Percentiles rank a stretch among this genome's conserved stretches.
Evolutionary conservation across 2,797 vertebrate species (phyloP).

Genomic region (Mustela erminea): DNA sequence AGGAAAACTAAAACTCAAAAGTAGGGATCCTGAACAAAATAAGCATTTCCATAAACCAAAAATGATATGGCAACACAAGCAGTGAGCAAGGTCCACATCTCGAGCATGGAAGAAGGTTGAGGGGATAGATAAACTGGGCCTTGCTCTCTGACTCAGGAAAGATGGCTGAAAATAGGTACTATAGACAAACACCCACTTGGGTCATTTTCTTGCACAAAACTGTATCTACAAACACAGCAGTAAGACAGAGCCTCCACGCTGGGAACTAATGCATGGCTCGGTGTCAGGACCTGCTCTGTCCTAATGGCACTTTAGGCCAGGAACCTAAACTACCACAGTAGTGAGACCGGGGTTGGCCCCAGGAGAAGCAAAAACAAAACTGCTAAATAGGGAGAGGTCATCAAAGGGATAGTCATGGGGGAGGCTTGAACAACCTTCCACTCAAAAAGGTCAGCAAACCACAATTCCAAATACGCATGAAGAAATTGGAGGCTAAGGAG

Average conservation of each 20-base stretch:
- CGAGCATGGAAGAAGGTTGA: neutral
- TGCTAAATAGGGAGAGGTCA: too few species aligned
- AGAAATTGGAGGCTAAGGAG: neutral
- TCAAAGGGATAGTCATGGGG: neutral
- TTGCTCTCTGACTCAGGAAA: neutral
- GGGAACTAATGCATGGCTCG: neutral
- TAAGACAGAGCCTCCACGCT: neutral
- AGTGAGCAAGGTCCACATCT: neutral
- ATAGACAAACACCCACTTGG: neutral
- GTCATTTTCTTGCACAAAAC: neutral
- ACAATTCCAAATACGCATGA: neutral
- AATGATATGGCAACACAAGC: neutral
- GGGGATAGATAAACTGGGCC: neutral
- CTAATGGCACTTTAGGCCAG: neutral
- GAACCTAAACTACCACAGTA: neutral
- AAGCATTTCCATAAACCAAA: neutral
- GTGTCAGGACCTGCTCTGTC: neutral
- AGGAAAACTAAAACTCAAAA: neutral
- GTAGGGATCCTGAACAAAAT: neutral
- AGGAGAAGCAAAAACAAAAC: neutral
- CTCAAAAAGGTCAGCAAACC: neutral
- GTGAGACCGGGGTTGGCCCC: too few species aligned
- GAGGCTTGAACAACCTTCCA: neutral
- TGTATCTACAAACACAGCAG: neutral
- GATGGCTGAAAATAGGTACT: neutral